Conservation (phyloP, 2,888 invertebrate genomes). For the Plutella xylostella region DNA sequence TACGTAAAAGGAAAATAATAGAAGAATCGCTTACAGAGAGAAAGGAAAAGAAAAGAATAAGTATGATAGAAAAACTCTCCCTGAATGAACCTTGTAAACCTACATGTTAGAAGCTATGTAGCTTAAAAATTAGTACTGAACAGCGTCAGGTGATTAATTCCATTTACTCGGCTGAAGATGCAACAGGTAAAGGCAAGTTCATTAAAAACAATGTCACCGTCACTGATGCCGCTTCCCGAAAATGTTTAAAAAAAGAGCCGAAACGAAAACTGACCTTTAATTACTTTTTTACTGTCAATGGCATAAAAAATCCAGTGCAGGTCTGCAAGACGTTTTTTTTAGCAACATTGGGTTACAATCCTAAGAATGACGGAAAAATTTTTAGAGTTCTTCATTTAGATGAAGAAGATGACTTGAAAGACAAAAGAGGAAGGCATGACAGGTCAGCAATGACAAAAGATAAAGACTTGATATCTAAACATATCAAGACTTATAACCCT, state of each 20-base stretch:
- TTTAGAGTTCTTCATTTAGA: slow-evolving; percentile 1
- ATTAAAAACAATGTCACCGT: slow-evolving; percentile 6
- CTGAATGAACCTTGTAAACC: not conserved
- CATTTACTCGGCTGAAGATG: slow-evolving; percentile 1
- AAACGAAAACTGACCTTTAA: too few relatives aligned
- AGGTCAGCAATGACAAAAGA: slow-evolving; percentile 7
- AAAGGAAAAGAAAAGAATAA: not conserved
- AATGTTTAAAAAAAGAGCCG: too few relatives aligned
- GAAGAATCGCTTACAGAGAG: too few relatives aligned
- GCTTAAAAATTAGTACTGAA: not conserved
- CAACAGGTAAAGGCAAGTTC: slow-evolving; percentile 1
- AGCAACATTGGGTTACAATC: slow-evolving; percentile 3
- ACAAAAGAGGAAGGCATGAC: slow-evolving; percentile 6
- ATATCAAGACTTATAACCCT: slow-evolving; percentile 13
- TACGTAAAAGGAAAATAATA: too few relatives aligned
- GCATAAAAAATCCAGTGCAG: slow-evolving; percentile 4
- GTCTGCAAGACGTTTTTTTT: slow-evolving; percentile 4
- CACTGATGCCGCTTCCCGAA: too few relatives aligned
- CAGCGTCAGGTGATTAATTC: not conserved
- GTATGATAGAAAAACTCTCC: not conserved
- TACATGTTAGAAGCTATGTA: not conserved
- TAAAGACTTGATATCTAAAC: slow-evolving; percentile 7
- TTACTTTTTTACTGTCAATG: slow-evolving; percentile 1
- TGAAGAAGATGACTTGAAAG: slow-evolving; percentile 1
- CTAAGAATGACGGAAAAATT: slow-evolving; percentile 4